Evolutionary conservation across 2,797 vertebrate genomes (phyloP).

Genomic region (Cygnus olor): DNA sequence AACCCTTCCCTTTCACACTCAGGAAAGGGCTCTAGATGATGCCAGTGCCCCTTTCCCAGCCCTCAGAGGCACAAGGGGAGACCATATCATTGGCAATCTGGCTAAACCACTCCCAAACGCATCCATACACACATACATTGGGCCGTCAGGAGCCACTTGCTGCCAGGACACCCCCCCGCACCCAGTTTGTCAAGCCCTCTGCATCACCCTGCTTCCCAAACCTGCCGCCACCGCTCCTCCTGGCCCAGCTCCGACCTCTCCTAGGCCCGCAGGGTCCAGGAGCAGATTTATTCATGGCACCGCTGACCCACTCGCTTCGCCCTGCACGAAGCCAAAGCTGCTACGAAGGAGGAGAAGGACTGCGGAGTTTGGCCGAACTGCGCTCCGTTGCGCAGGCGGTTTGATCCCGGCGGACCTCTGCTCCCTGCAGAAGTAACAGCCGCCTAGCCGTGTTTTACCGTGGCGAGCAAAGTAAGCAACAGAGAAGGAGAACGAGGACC

Average conservation of each 20-base stretch:
- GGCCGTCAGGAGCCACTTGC: too few relatives aligned
- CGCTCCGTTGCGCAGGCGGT: background rate
- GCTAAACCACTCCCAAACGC: background rate
- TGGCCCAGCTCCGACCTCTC: background rate
- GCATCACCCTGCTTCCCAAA: too few relatives aligned
- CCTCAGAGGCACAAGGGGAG: background rate
- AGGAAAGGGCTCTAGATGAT: constrained; percentile 9
- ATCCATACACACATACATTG: too few relatives aligned
- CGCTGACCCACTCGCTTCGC: background rate
- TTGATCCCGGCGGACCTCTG: background rate
- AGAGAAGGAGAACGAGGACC: background rate
- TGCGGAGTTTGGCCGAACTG: background rate
- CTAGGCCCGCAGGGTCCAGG: background rate
- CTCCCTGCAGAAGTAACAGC: background rate
- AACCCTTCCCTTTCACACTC: background rate
- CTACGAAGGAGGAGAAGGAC: background rate
- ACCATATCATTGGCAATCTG: too few relatives aligned
- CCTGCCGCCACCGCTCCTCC: background rate
- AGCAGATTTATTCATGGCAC: background rate
- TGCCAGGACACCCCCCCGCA: too few relatives aligned
- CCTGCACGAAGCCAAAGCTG: background rate
- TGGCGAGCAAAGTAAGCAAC: constrained; percentile 6
- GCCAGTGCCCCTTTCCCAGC: constrained; percentile 27
- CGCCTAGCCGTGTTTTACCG: background rate
- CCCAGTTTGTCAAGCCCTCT: too few relatives aligned